Base-by-base conservation (phyloP, 2,888 invertebrate species). In the Aspidapion aeneum region DNA sequence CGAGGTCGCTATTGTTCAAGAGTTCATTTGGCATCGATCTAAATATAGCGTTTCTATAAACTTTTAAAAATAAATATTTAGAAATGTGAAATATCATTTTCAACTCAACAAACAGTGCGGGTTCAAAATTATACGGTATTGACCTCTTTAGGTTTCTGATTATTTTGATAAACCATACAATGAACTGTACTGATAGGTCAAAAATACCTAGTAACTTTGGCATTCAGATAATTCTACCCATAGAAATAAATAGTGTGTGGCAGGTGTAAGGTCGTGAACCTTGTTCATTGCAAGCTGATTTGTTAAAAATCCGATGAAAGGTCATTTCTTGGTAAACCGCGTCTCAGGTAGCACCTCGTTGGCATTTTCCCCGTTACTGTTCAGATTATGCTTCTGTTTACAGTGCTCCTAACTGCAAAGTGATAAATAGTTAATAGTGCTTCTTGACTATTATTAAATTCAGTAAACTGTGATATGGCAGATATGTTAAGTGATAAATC, bases 221-320 rank as follows among this genome's bases (percentile, higher is more conserved):
- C 60, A n/a, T 62, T 66, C 67, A 65, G 61, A 63, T 68, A n/a
- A n/a, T 68, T 71, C 81, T 35, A 7, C 3, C 35, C 35, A 35
- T 35, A 35, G 35, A 79, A 9, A 82, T 83, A 70, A n/a, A 84
- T 72, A 55, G 82, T 79, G n/a, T 70, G 69, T 72, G 73, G 72
- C 75, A 77, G 76, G 78, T 78, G 77, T 77, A 78, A 79, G 78
- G 79, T 78, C 79, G 78, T 78, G 77, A 78, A 79, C 78, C 77
- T 74, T 73, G 73, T 71, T 71, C 72, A 71, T 72, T 73, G 72
- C 72, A 72, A 68, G 59, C n/a, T 58, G 59, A 63, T 63, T 63
- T 74, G 73, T 70, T 72, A 72, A 73, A 72, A 71, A 72, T 71
- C 72, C 71, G 74, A 73, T 70, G 74, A 75, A 76, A 77, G 75